Evolutionary conservation across 2,888 invertebrate genomes (phyloP), one percentile per base, ranked within the genome.

Genomic region (Nomada hirtipes): DNA sequence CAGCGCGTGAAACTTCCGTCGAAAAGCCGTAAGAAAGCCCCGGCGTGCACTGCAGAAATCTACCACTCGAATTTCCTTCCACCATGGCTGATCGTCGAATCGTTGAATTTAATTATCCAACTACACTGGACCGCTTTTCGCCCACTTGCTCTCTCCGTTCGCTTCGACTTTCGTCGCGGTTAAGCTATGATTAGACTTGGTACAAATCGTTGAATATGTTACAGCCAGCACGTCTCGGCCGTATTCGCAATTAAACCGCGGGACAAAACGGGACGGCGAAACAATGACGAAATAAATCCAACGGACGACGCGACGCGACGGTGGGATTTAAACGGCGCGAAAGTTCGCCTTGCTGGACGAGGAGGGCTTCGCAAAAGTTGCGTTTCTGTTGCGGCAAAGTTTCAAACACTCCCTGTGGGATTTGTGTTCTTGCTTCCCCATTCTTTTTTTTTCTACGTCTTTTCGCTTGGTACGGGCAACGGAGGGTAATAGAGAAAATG

Each of bases 41-140:
- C 52, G 67, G 23, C 10, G 13, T 10, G 52, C 11, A 29, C n/a
- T 11, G 10, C 55, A 18, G 36, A 52, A 53, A n/a, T 20, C 26
- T 9, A 4, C 55, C 42, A 7, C 61, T 42, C 61, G 18, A 65
- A 68, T 73, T 75, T 74, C 75, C 36, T 20, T n/a, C 47, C 4
- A 36, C 20, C 7, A 11, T 53, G 26, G 29, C 0, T 70, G 84
- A 82, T 82, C 69, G 81, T 61, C 80, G 79, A 86, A 85, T 83
- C 81, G 83, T 81, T 87, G 79, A 89, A 87, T 89, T 90, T 87
- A 89, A 90, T 89, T 89, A 88, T 80, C 76, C 50, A 83, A 84
- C 69, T 82, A 53, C 36, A 59, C 23, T 29, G 52, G 47, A n/a
- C 65, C 20, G 26, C 18, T 29, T 53, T 60, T 52, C 70, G 18